A percentile compares a stretch with the other conserved stretches of the same genome.
These are phyloP conservation scores for Danio aesculapii DNA, from an alignment of 2,797 vertebrate species.

Conservation along the genomic window DNA sequence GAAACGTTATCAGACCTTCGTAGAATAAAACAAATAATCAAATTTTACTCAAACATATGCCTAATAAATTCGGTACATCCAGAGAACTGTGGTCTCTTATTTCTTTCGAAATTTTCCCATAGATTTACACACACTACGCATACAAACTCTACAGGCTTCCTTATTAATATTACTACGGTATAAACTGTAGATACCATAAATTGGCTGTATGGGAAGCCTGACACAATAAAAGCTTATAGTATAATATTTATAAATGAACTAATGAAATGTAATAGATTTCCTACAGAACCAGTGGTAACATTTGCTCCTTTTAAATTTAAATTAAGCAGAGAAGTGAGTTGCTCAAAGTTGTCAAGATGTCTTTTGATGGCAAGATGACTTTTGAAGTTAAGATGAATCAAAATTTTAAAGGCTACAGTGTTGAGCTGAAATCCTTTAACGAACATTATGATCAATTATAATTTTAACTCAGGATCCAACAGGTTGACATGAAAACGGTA, in stretches of 20 bases:
- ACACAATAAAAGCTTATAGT: not conserved
- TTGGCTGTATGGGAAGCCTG: not conserved
- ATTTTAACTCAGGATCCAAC: not conserved
- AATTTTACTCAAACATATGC: too few species aligned
- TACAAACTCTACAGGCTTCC: not conserved
- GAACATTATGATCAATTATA: slow-evolving; percentile 23
- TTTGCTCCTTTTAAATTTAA: slow-evolving; percentile 19
- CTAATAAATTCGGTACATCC: too few species aligned
- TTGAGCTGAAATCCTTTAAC: slow-evolving; percentile 61
- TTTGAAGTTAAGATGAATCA: slow-evolving; percentile 33
- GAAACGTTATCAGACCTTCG: too few species aligned
- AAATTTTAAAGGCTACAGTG: slow-evolving; percentile 5
- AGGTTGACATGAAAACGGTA: slow-evolving; percentile 6
- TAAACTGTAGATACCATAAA: not conserved
- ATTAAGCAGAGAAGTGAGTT: not conserved
- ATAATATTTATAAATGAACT: not conserved
- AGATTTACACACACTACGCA: not conserved
- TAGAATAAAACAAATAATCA: too few species aligned
- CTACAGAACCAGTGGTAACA: slow-evolving; percentile 5
- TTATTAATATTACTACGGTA: not conserved
- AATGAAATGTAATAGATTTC: not conserved
- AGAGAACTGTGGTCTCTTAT: too few species aligned
- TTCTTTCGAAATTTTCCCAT: too few species aligned
- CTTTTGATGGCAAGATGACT: slow-evolving; percentile 22
- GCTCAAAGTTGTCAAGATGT: slow-evolving; percentile 13